Evolutionary conservation across 35 echinoderm and acorn worm species (phyloP), one percentile per base, ranked within the genome.

Genomic region (Anneissia japonica): DNA sequence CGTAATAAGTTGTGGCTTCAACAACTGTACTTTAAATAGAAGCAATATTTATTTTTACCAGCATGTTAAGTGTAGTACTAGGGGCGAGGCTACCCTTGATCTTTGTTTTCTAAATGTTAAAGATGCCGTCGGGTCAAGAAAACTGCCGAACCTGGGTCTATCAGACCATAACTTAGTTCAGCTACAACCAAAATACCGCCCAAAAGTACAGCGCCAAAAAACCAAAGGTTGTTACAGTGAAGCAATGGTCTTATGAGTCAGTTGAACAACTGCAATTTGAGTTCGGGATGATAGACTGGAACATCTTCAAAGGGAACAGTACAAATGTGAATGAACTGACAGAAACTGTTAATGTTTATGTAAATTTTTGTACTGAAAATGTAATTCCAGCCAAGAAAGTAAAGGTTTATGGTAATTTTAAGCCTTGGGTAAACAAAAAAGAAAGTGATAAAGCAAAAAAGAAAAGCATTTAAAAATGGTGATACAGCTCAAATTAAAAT

Each of bases 401-500:
- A 31, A 86, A 81, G 37, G 31, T 79, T 46, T 87, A 40, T 39
- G 76, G 84, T 14, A 91, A 87, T 56, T 81, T 77, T 11, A 91
- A 91, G 76, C 84, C 84, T n/a, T 87, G 89, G 89, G 30, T 91
- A 28, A 90, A 17, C n/a, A 90, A 86, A 77, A 83, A 82, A 82
- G 43, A 34, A 82, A 82, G 43, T 82, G 33, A 82, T 82, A 19
- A 82, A 82, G 37, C 35, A 82, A 32, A 82, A 82, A 41, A 82
- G 43, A 39, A 34, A 31, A 21, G 38, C 55, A 30, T 45, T 83
- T 83, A 36, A 28, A 72, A 16, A 31, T 79, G 77, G 77, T 17
- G 37, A 79, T 21, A 79, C 6, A 79, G 77, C 3, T 34, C 1
- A 79, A 32, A 7, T 79, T 31, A 79, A 79, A 79, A n/a, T n/a